Evolutionary conservation across 2,113 vertebrate genomes (phyloP).

Genomic region (Drymodes brunneopygia): DNA sequence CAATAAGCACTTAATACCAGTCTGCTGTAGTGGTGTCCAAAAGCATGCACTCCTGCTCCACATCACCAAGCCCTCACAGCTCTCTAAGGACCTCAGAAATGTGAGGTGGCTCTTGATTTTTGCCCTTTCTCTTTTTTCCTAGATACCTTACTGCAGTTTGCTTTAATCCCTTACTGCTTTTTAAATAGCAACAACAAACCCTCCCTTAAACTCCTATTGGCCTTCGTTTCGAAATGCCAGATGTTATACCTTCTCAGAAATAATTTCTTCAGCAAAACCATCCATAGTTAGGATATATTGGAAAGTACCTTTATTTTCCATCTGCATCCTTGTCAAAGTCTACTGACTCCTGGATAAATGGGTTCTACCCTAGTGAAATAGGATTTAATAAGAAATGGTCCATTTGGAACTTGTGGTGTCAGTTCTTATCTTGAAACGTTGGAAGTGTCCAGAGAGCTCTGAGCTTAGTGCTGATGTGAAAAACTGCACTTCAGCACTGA

Average conservation of each 20-base stretch:
- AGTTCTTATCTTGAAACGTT: not conserved
- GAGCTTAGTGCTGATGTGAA: not conserved
- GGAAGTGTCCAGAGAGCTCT: not conserved
- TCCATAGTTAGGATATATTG: not conserved
- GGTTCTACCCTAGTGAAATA: not conserved
- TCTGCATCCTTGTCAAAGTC: not conserved
- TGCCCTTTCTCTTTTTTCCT: not conserved
- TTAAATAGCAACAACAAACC: not conserved
- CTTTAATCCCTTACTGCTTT: not conserved
- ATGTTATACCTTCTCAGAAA: not conserved
- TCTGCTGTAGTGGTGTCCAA: not conserved
- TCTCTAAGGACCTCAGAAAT: not conserved
- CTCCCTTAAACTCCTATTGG: not conserved
- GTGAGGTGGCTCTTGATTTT: not conserved
- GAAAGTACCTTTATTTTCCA: not conserved
- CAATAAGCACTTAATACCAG: not conserved
- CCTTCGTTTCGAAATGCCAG: not conserved
- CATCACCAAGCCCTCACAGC: not conserved
- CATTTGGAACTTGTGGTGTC: fast-evolving
- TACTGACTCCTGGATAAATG: not conserved
- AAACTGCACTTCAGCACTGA: not conserved
- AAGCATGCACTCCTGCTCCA: not conserved
- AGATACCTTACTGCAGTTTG: not conserved
- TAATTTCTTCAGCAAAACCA: not conserved
- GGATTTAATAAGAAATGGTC: not conserved